Percentiles rank a stretch among this genome's conserved stretches.
Evolutionary conservation across 92 coral and sea anemone genomes (phyloP).

Genomic region (Epizoanthus stellaris): DNA sequence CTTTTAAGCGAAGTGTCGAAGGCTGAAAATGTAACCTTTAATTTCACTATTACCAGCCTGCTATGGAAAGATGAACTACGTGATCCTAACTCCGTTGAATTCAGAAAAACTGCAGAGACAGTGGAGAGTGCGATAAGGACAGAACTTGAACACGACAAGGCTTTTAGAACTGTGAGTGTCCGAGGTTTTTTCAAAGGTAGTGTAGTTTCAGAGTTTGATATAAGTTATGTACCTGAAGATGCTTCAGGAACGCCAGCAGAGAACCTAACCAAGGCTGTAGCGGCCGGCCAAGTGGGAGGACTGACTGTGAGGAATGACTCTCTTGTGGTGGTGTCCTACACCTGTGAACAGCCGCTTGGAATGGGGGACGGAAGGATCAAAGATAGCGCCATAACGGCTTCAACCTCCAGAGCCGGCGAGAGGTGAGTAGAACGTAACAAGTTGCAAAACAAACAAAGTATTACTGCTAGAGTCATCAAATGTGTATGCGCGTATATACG

Average conservation of each 20-base stretch:
- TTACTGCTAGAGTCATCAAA: not conserved
- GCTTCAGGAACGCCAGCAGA: conserved; percentile 28
- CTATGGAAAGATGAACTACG: conserved; percentile 44
- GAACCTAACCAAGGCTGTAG: conserved; percentile 15
- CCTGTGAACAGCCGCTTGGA: conserved; percentile 60
- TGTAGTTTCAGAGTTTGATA: conserved; percentile 31
- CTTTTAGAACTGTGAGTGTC: conserved; percentile 55
- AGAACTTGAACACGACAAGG: conserved; percentile 28
- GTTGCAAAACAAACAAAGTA: too few species aligned
- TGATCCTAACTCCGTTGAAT: conserved; percentile 26
- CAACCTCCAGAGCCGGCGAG: conserved; percentile 16
- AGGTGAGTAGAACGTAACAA: not conserved
- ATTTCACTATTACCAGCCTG: conserved; percentile 27
- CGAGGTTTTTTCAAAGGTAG: conserved; percentile 49
- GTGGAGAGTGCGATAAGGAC: conserved; percentile 48
- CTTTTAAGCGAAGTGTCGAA: conserved; percentile 24
- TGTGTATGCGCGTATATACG: not conserved
- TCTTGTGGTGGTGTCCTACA: conserved; percentile 38
- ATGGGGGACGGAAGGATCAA: conserved; percentile 62
- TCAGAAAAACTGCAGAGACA: conserved; percentile 40
- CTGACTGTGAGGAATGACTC: conserved; percentile 41
- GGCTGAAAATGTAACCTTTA: conserved; percentile 46
- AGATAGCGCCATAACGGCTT: conserved; percentile 47
- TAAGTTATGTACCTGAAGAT: conserved; percentile 40
- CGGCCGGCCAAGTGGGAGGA: conserved; percentile 49